Evolutionary conservation across 1,140 invertebrate genomes (phyloP).

Genomic region (Coenobita brevimanus): DNA sequence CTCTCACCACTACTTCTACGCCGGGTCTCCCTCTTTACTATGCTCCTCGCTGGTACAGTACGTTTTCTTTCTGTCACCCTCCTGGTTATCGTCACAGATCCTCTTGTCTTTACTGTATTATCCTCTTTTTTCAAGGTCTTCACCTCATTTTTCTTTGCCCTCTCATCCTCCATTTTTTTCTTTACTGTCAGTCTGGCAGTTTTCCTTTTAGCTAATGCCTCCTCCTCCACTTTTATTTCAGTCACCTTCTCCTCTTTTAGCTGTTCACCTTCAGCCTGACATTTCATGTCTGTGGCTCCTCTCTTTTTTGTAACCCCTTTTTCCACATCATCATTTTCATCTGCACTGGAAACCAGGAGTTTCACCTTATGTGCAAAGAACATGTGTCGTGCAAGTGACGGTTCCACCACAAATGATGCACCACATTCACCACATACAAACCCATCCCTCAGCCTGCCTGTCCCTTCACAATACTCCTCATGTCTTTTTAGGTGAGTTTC

Average conservation of each 20-base stretch:
- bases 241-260: background rate
- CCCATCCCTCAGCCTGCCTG: conserved; percentile 35
- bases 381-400: conserved; percentile 67
- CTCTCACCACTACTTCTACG: background rate
- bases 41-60: too few species aligned
- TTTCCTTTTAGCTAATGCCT: conserved; percentile 28
- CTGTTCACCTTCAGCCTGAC: background rate
- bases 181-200: background rate
- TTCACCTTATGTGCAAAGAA: conserved; percentile 69
- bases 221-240: conserved; percentile 21
- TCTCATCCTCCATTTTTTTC: background rate
- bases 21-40: background rate
- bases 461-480: conserved; percentile 25
- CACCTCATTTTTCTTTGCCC: background rate
- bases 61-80: too few species aligned
- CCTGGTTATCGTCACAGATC: too few species aligned
- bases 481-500: conserved; percentile 59
- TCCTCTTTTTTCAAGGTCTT: background rate
- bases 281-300: background rate
- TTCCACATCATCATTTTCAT: conserved; percentile 27
- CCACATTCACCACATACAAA: conserved; percentile 67
- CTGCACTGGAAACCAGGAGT: conserved; percentile 41
- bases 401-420: conserved; percentile 67
- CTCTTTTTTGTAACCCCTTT: background rate
- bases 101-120: background rate